phyloP scores from a whole-genome alignment of 1,140 invertebrate species.

The Diachasmimorpha longicaudata region DNA sequence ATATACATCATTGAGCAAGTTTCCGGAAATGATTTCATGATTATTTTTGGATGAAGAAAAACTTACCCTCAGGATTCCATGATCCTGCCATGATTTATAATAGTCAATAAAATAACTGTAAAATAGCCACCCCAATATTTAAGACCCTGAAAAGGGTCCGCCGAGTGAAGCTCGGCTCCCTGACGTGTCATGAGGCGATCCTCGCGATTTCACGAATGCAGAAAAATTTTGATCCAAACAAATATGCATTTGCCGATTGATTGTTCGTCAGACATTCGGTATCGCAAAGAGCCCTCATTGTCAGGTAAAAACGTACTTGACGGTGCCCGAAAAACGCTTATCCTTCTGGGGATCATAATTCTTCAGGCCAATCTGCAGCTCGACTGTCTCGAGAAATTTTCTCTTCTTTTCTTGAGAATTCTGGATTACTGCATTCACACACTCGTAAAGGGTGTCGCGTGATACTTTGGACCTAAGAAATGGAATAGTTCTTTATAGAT shows the following conservation, averaged over 20 bases:
- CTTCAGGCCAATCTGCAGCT: slow-evolving; percentile 99
- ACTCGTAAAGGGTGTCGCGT: slow-evolving; percentile 95
- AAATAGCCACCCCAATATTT: slow-evolving; percentile 90
- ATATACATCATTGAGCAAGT: background rate
- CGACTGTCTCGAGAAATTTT: slow-evolving; percentile 96
- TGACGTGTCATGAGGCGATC: slow-evolving; percentile 46
- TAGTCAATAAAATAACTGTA: slow-evolving; percentile 8
- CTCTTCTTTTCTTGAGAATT: slow-evolving; percentile 84
- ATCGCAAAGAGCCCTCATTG: slow-evolving; percentile 46
- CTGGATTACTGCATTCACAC: slow-evolving; percentile 85
- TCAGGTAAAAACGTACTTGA: slow-evolving; percentile 90
- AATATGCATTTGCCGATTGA: background rate
- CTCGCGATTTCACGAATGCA: background rate
- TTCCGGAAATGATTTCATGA: too few relatives aligned
- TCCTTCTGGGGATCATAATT: slow-evolving; percentile 99
- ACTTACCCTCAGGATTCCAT: background rate
- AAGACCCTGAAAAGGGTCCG: slow-evolving; percentile 98
- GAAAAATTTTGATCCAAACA: slow-evolving; percentile 11
- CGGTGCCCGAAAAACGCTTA: slow-evolving; percentile 99
- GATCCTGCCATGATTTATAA: background rate
- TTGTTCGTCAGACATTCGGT: background rate
- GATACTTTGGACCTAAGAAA: slow-evolving; percentile 87
- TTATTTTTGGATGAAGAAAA: background rate
- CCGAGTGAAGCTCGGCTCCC: slow-evolving; percentile 67
- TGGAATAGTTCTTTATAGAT: slow-evolving; percentile 7